Evolutionary conservation across 2,113 vertebrate genomes (phyloP).

Genomic region (Theristicus caerulescens): DNA sequence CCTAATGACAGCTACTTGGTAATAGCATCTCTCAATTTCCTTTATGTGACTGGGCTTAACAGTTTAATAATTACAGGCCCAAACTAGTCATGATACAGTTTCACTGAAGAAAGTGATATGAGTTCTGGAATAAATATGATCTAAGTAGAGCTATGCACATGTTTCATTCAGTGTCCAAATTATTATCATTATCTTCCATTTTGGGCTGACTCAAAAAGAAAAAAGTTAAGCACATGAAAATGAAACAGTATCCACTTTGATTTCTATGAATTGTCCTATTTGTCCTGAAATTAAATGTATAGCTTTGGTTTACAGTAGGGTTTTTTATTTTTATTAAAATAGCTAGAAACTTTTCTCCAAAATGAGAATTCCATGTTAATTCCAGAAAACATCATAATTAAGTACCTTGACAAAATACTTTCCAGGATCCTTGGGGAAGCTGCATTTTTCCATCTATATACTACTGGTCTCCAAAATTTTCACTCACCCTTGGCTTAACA

Average conservation of each 20-base stretch:
- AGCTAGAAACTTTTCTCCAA: not conserved
- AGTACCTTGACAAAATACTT: not conserved
- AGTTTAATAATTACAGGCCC: not conserved
- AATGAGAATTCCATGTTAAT: not conserved
- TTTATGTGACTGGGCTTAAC: not conserved
- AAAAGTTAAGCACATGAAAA: not conserved
- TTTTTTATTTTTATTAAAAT: not conserved
- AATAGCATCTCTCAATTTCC: not conserved
- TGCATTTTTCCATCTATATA: not conserved
- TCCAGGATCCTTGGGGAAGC: not conserved
- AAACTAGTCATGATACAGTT: not conserved
- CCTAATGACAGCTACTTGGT: not conserved
- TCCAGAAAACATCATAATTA: not conserved
- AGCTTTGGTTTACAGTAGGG: not conserved
- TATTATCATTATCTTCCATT: not conserved
- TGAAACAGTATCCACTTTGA: not conserved
- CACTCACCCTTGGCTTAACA: not conserved
- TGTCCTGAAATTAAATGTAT: not conserved
- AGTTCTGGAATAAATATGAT: not conserved
- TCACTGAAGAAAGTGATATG: not conserved
- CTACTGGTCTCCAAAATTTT: slow-evolving; percentile 2
- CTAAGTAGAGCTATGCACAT: not conserved
- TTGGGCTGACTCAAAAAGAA: not conserved
- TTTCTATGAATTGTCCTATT: not conserved
- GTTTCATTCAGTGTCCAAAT: not conserved